Evolutionary conservation across 2,113 vertebrate genomes (phyloP), one percentile per base, ranked within the genome.

Genomic region (Brachyhypopomus occidentalis): DNA sequence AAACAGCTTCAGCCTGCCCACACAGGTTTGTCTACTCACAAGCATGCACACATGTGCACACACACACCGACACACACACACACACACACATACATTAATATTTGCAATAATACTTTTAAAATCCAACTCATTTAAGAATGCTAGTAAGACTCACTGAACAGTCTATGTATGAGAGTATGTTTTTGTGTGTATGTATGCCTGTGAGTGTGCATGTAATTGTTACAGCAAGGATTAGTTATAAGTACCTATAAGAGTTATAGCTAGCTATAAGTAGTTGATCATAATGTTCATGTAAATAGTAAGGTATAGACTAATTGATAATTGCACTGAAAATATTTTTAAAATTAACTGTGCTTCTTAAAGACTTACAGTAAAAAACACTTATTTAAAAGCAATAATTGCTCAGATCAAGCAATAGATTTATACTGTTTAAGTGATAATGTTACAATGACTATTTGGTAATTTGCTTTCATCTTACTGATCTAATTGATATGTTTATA

Each of bases 21-120:
- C 97, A 95, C 98, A 99, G 96, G 98, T 99, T 93, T 95, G 96
- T 93, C 96, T 96, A 94, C 97, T 96, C 95, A 94, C 93, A 92
- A 90, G 38, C 30, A 25, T n/a, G 20, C 22, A 27, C 60, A 64
- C 25, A 63, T 12, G 48, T 34, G 55, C 25, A 34, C 78, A 66
- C 55, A 66, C 62, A 27, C 16, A 48, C 22, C 27, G 25, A 59
- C 8, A 34, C 45, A 4, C 17, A 9, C 69, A 56, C 69, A 72
- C 30, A 56, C 34, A 74, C 38, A n/a, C 25, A 70, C 66, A 82
- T 36, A 58, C 41, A 45, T 11, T 12, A 52, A 52, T 52, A 52
- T n/a, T 12, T 5, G 12, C 20, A 22, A 19, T 34, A 17, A 0
- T 52, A 63, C 4, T 64, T 30, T 30, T 66, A 66, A 66, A 16